These are phyloP conservation scores for Todiramphus saurophagus DNA, from an alignment of 2,113 vertebrate species.

Conservation along the genomic window DNA sequence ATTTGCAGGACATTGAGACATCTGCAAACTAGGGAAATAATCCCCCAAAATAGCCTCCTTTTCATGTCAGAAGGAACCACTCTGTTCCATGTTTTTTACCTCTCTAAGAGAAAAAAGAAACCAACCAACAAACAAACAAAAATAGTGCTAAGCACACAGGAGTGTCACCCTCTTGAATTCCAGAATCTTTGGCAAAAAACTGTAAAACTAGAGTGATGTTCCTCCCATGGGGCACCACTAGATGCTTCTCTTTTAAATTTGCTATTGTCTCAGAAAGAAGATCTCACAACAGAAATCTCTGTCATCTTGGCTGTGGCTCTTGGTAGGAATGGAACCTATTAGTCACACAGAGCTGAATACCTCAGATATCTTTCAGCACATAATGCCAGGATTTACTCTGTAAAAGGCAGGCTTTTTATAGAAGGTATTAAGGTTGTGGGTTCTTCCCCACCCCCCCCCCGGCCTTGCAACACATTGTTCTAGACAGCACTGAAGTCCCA, in stretches of 20 bases:
- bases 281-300: background rate
- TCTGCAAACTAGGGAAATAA: background rate
- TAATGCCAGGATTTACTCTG: background rate
- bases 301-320: background rate
- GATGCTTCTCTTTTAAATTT: background rate
- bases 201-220: background rate
- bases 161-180: background rate
- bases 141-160: background rate
- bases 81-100: background rate
- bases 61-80: background rate
- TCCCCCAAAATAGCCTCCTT: background rate
- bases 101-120: background rate
- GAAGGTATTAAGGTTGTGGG: background rate
- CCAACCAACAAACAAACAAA: background rate
- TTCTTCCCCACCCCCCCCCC: background rate
- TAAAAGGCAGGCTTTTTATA: conserved; percentile 13
- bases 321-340: background rate
- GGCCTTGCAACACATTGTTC: background rate
- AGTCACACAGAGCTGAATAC: conserved; percentile 12
- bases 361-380: conserved; percentile 3
- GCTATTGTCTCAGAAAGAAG: background rate
- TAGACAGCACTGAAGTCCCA: background rate
- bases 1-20: background rate
- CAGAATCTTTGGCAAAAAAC: background rate
- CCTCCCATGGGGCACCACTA: background rate